Evolutionary conservation across 2,888 invertebrate species (phyloP).

Genomic region (Caenorhabditis sp.): DNA sequence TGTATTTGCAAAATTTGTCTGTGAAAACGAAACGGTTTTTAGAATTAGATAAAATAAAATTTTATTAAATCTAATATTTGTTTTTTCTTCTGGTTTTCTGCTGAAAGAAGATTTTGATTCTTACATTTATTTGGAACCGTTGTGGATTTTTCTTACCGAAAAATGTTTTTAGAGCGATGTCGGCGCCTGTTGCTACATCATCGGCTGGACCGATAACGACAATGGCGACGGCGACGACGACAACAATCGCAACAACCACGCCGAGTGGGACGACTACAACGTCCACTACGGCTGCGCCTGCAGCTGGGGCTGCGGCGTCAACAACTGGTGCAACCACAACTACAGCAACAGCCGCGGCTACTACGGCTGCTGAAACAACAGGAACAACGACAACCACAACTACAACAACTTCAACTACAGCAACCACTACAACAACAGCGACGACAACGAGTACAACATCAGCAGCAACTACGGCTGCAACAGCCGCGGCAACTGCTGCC

Average conservation of each 20-base stretch:
- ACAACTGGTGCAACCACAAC: constrained; percentile 4
- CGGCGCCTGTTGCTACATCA: neutral
- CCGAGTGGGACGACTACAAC: neutral
- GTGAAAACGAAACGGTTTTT: constrained; percentile 9
- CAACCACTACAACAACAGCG: constrained; percentile 1
- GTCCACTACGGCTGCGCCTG: neutral
- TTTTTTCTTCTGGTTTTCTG: constrained; percentile 10
- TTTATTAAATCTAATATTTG: constrained; percentile 19
- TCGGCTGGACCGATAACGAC: constrained; percentile 1
- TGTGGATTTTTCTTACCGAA: neutral
- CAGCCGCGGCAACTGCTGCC: neutral
- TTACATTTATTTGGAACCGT: neutral
- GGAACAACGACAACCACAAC: constrained; percentile 2
- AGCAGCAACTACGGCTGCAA: neutral
- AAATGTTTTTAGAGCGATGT: neutral
- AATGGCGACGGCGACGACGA: neutral
- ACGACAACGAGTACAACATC: neutral
- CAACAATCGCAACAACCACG: neutral
- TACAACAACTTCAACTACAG: constrained; percentile 6
- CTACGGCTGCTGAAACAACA: constrained; percentile 2
- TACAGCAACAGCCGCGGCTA: constrained; percentile 5
- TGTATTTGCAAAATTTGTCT: neutral
- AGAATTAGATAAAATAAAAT: constrained; percentile 16
- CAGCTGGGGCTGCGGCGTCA: constrained; percentile 1
- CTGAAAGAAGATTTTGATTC: neutral